These are phyloP conservation scores for Turritopsis rubra DNA, from an alignment of 30 jellyfish, hydroid and myxozoan genomes.

Conservation along the genomic window DNA sequence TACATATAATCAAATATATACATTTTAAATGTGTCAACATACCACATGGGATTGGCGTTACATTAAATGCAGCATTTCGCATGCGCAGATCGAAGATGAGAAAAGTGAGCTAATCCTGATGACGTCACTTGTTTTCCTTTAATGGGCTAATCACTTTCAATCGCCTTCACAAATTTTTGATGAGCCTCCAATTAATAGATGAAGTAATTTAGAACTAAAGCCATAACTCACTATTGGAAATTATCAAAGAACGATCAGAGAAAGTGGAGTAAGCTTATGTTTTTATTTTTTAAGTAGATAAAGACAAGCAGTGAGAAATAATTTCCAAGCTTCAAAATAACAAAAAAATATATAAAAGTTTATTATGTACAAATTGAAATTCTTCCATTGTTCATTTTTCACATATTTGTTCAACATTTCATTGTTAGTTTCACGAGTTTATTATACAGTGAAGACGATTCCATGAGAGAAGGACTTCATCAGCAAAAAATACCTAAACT, in stretches of 20 bases:
- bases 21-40: background rate
- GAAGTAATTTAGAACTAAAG: too few species aligned
- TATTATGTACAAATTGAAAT: background rate
- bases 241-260: too few species aligned
- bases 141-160: too few species aligned
- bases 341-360: background rate
- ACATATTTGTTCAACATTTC: background rate
- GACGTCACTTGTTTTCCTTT: too few species aligned
- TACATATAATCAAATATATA: background rate
- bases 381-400: background rate
- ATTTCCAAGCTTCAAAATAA: background rate
- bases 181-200: too few species aligned
- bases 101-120: too few species aligned
- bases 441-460: too few species aligned
- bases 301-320: background rate
- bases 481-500: slow-evolving; percentile 24
- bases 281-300: background rate
- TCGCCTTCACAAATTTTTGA: too few species aligned
- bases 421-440: background rate
- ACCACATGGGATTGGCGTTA: background rate
- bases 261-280: background rate
- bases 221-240: too few species aligned
- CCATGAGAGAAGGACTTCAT: background rate
- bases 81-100: background rate
- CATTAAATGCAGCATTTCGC: background rate